Base-by-base conservation (phyloP, 1,140 invertebrate species). In the Planococcus citri region DNA sequence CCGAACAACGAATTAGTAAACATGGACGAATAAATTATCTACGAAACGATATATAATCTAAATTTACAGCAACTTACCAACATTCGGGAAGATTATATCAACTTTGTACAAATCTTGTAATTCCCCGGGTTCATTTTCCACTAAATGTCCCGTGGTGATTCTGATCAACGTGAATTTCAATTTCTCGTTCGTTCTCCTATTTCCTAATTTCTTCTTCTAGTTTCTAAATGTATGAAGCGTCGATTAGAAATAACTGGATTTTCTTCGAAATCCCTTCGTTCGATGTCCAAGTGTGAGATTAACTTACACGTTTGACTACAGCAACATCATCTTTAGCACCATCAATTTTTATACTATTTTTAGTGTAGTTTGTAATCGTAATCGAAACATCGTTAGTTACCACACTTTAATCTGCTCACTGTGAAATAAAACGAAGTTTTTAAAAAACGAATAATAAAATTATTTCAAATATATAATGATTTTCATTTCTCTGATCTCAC, bases 121-220 rank as follows among this genome's bases (percentile, higher is more conserved):
- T 79, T 96, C 93, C 72, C 87, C 87, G 73, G 98, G 96, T 73
- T 93, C 92, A 27, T 88, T n/a, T 84, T 27, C 95, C 96, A 79
- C 98, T 98, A 70, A 99, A 88, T 71, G 85, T 89, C 70, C 89
- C 87, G 78, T 97, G 95, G 78, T 97, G 92, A 72, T 92, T 87
- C 75, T 95, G 94, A 76, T 97, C 94, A 76, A 98, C 97, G 73
- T 93, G 88, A 20, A 98, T 87, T 78, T 98, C 95, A 75, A 90
- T 89, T 72, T 92, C 88, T 75, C 92, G 93, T 82, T 99, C 95
- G 77, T 97, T 97, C 81, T 98, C 95, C 75, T 94, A 81, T 80
- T 94, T 95, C 73, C 85, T 84, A 29, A 94, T 88, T 84, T 70
- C 64, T 71, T 71, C 71, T 71, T 68, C 27, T 9, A 71, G 69